phyloP scores from a whole-genome alignment of 2,113 vertebrate species.

The Menura novaehollandiae region DNA sequence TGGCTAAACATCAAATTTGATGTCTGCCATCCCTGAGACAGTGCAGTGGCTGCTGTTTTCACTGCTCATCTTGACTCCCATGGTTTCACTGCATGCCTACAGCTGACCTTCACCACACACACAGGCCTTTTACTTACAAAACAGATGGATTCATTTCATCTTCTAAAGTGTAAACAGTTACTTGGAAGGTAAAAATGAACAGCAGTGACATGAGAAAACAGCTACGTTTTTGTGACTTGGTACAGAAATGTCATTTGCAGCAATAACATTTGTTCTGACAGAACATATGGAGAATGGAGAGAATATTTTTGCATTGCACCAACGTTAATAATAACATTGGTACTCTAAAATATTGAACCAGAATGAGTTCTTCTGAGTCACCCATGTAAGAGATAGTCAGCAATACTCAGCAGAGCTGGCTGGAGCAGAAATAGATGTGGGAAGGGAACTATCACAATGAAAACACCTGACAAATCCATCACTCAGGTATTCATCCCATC shows the following conservation, averaged over 20 bases:
- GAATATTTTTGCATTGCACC: background rate
- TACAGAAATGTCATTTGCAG: background rate
- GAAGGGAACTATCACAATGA: background rate
- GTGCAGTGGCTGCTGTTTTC: background rate
- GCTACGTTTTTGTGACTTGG: background rate
- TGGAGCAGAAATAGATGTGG: background rate
- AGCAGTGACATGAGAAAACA: background rate
- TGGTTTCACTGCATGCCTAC: background rate
- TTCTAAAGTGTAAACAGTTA: background rate
- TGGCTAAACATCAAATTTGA: background rate
- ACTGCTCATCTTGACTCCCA: background rate
- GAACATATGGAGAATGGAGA: background rate
- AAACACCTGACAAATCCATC: background rate
- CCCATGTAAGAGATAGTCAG: background rate
- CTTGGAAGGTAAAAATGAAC: slow-evolving; percentile 17
- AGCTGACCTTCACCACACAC: background rate
- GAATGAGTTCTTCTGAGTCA: background rate
- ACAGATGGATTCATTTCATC: background rate
- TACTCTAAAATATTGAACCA: background rate
- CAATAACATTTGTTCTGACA: background rate
- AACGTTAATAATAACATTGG: background rate
- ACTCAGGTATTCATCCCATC: background rate
- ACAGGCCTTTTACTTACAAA: background rate
- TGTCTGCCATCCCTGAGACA: background rate
- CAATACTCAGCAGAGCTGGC: background rate